Evolutionary conservation across 2,888 invertebrate species (phyloP).

Genomic region (Drosophila kuntzei): DNA sequence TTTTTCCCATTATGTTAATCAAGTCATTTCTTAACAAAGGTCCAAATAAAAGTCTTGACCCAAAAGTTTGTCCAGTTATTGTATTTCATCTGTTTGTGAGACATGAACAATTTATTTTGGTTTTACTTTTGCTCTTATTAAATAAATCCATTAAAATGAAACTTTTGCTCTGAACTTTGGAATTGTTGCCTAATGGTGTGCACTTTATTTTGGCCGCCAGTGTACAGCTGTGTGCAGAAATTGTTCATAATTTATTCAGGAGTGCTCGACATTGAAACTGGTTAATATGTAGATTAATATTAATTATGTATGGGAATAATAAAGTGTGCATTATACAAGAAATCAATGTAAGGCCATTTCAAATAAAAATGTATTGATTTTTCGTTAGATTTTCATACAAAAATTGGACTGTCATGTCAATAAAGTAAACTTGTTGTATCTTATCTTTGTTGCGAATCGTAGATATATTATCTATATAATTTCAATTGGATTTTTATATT

Average conservation of each 20-base stretch:
- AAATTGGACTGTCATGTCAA: not conserved
- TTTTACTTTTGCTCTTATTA: conserved; percentile 9
- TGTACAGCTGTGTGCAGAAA: conserved; percentile 25
- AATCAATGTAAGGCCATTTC: not conserved
- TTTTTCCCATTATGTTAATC: conserved; percentile 62
- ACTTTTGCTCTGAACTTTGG: conserved; percentile 4
- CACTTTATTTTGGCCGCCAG: conserved; percentile 17
- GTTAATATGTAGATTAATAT: not conserved
- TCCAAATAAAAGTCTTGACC: conserved; percentile 39
- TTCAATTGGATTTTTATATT: not conserved
- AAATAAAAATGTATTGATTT: conserved; percentile 1
- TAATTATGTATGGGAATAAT: not conserved
- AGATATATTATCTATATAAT: not conserved
- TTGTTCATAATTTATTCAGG: conserved; percentile 11
- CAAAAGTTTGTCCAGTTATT: conserved; percentile 37
- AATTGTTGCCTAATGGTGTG: conserved; percentile 1
- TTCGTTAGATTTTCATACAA: not conserved
- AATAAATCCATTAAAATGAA: conserved; percentile 18
- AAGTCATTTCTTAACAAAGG: conserved; percentile 29
- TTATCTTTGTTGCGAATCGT: conserved; percentile 3
- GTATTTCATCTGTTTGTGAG: conserved; percentile 10
- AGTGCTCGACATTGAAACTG: conserved; percentile 8
- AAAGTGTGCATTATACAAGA: not conserved
- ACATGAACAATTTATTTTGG: conserved; percentile 1
- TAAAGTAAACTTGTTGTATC: conserved; percentile 9